A percentile compares a stretch with the other conserved stretches of the same genome.
Evolutionary conservation across 2,797 vertebrate genomes (phyloP).

Genomic region (Falco columbarius): DNA sequence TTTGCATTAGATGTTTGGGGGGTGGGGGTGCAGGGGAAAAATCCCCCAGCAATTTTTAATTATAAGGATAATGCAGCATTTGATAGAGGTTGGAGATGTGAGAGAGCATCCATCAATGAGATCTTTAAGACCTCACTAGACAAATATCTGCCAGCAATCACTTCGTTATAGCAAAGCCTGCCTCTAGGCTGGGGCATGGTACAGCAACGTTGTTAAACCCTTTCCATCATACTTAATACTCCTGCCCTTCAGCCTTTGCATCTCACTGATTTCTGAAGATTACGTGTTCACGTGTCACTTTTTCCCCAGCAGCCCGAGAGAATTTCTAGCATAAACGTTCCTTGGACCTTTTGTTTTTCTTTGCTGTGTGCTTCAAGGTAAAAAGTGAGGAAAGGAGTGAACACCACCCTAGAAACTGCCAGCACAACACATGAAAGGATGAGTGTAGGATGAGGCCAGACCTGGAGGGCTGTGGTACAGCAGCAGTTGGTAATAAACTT

Average conservation of each 20-base stretch:
- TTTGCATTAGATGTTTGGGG: neutral
- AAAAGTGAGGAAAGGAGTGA: neutral
- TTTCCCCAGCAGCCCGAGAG: neutral
- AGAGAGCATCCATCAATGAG: neutral
- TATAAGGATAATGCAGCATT: neutral
- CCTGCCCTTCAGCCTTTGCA: neutral
- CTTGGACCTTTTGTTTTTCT: neutral
- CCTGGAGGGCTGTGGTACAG: neutral
- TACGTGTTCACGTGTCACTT: neutral
- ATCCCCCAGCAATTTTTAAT: neutral
- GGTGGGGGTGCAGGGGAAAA: no score
- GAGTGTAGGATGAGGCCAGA: neutral
- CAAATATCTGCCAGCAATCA: neutral
- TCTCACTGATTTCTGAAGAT: conserved; percentile 23
- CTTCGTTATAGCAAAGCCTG: neutral
- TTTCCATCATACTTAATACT: neutral
- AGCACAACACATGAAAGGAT: neutral
- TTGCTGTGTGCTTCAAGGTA: neutral
- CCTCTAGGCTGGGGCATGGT: neutral
- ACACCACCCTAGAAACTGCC: neutral
- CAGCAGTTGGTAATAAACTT: neutral
- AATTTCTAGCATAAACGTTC: neutral
- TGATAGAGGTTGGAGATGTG: neutral
- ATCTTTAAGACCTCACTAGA: neutral
- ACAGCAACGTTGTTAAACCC: conserved; percentile 34